A percentile compares a stretch with the other conserved stretches of the same genome.
These are phyloP conservation scores for Agrochola lychnidis DNA, from an alignment of 2,888 invertebrate genomes.

Conservation along the genomic window DNA sequence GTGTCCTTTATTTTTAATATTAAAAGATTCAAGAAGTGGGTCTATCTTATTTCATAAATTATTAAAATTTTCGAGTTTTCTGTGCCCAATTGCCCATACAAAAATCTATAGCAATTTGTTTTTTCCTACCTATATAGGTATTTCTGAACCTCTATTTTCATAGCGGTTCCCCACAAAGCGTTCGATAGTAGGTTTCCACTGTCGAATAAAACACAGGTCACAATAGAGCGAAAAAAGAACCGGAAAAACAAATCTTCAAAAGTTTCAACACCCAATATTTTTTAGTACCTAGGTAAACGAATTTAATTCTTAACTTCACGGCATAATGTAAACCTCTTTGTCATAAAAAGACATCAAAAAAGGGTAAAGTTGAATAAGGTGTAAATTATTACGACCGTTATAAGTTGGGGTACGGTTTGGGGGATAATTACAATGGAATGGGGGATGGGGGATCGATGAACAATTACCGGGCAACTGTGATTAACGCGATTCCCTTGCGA, in stretches of 20 bases:
- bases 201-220: no score
- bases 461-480: constrained; percentile 71
- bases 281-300: neutral
- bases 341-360: constrained; percentile 54
- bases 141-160: no score
- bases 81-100: no score
- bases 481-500: constrained; percentile 69
- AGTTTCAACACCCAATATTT: neutral
- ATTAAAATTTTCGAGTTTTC: no score
- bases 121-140: no score
- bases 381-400: constrained; percentile 69
- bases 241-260: neutral
- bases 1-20: no score
- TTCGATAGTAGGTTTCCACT: no score
- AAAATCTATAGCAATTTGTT: no score
- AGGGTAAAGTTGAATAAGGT: constrained; percentile 64
- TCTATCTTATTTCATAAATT: no score
- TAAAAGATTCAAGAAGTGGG: no score
- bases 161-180: no score
- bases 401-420: constrained; percentile 56
- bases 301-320: constrained; percentile 25
- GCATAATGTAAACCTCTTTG: constrained; percentile 35
- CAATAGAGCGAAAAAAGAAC: no score
- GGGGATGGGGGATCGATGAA: constrained; percentile 65
- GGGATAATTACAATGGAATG: constrained; percentile 59